Evolutionary conservation across 2,888 invertebrate species (phyloP).

Genomic region (Melinaea menophilus): DNA sequence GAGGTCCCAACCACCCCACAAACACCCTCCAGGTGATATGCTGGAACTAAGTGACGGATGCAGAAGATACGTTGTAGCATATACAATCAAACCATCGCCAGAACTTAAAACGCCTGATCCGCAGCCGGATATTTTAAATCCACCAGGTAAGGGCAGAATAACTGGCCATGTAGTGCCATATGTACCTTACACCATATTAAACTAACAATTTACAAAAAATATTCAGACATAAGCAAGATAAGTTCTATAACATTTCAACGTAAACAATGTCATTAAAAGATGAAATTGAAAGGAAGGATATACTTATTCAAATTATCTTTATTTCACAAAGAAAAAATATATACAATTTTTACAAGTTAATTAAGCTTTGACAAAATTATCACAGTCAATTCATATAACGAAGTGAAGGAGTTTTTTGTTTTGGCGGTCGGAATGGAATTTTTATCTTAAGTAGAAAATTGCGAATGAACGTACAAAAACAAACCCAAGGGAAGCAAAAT

Average conservation of each 20-base stretch:
- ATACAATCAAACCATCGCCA: slow-evolving; percentile 85
- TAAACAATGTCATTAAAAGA: slow-evolving; percentile 2
- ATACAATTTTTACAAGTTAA: slow-evolving; percentile 10
- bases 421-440: slow-evolving; percentile 23
- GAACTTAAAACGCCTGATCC: slow-evolving; percentile 79
- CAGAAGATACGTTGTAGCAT: slow-evolving; percentile 90
- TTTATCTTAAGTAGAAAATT: slow-evolving; percentile 29
- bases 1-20: slow-evolving; percentile 60
- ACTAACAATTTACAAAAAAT: not conserved
- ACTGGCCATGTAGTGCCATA: too few relatives aligned
- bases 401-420: slow-evolving; percentile 25
- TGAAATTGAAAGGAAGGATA: not conserved
- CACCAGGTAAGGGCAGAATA: slow-evolving; percentile 73
- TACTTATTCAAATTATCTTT: slow-evolving; percentile 1
- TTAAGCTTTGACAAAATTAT: slow-evolving; percentile 24
- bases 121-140: slow-evolving; percentile 89
- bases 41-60: slow-evolving; percentile 87
- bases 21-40: slow-evolving; percentile 71
- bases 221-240: not conserved
- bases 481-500: slow-evolving; percentile 30
- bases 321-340: not conserved
- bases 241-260: not conserved
- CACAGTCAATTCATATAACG: slow-evolving; percentile 19
- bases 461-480: slow-evolving; percentile 26
- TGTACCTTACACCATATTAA: too few relatives aligned